A percentile compares a stretch with the other conserved stretches of the same genome.
These are phyloP conservation scores for Stenotaenia linearis DNA, from an alignment of 2,888 invertebrate species.

Conservation along the genomic window DNA sequence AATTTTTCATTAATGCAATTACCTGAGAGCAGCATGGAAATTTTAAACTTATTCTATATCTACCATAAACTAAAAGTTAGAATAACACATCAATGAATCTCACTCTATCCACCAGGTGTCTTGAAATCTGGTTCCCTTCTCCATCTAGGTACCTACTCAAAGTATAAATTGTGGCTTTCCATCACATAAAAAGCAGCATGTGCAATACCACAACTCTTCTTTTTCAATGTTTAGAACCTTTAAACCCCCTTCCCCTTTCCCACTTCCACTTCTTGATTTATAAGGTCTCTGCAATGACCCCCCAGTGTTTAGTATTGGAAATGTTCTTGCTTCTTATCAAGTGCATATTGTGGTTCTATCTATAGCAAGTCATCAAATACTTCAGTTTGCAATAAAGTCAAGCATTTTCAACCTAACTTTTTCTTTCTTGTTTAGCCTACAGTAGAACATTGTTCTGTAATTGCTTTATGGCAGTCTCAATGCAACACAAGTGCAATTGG, in stretches of 20 bases:
- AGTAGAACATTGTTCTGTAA: not conserved
- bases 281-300: not conserved
- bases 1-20: too few species aligned
- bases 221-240: not conserved
- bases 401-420: not conserved
- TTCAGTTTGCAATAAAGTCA: not conserved
- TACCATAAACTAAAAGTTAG: not conserved
- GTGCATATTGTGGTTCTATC: not conserved
- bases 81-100: not conserved
- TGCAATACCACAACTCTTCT: constrained; percentile 15
- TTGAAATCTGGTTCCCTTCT: not conserved
- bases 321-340: not conserved
- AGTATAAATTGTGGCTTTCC: constrained; percentile 12
- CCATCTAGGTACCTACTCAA: not conserved
- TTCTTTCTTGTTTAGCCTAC: not conserved
- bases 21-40: too few species aligned
- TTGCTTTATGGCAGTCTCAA: not conserved
- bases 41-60: too few species aligned
- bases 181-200: constrained; percentile 13
- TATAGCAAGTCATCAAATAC: too few species aligned
- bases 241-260: not conserved
- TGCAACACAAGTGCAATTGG: not conserved
- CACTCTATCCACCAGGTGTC: not conserved
- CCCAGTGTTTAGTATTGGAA: constrained; percentile 3
- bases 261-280: not conserved